Percentiles rank a stretch among this genome's conserved stretches.
Conservation (phyloP, 2,797 vertebrate genomes). For the Urophycis tenuis region DNA sequence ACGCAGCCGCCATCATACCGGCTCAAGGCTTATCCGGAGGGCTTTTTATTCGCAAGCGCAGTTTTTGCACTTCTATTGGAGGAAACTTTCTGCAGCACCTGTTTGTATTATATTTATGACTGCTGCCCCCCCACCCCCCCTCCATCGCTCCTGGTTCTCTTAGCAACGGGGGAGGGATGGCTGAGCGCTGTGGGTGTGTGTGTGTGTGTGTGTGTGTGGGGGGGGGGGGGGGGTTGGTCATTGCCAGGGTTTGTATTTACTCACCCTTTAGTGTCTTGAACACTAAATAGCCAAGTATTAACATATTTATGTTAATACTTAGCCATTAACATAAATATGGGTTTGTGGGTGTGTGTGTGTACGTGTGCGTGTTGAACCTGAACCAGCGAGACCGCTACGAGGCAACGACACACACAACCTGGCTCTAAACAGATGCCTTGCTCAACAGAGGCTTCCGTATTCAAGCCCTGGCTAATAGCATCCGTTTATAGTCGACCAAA, state of each 20-base stretch:
- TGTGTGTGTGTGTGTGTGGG: too few relatives aligned
- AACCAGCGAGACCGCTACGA: background rate
- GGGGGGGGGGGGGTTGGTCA: background rate
- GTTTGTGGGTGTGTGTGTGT: too few relatives aligned
- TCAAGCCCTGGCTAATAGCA: background rate
- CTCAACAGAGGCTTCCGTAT: background rate
- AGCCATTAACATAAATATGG: background rate
- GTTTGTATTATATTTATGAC: background rate
- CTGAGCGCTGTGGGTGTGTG: too few relatives aligned
- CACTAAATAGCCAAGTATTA: background rate
- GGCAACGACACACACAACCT: background rate
- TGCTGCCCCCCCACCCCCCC: too few relatives aligned
- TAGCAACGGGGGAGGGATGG: background rate
- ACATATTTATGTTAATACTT: too few relatives aligned
- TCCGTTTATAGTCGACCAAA: background rate
- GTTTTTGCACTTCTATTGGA: background rate
- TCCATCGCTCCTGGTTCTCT: background rate
- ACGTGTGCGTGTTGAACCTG: background rate
- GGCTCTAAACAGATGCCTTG: too few relatives aligned
- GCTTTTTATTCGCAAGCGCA: background rate
- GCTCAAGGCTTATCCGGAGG: background rate
- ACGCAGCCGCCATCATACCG: background rate
- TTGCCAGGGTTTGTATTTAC: too few relatives aligned
- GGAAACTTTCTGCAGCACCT: background rate
- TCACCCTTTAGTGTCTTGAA: background rate